Conservation (phyloP, 2,797 vertebrate genomes). For the Myiothlypis coronata region DNA sequence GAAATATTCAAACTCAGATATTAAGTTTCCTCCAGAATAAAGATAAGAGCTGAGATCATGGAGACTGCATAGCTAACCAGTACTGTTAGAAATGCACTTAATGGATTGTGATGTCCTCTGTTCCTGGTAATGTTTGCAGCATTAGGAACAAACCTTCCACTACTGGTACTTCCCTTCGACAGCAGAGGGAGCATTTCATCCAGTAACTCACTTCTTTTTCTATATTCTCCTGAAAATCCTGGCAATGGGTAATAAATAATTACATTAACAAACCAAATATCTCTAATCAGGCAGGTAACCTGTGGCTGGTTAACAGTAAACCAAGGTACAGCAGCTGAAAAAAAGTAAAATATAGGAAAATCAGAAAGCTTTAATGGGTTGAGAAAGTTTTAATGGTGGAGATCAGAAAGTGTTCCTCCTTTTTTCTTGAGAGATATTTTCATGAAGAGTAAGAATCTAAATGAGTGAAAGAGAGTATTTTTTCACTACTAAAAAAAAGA, state of each 20-base stretch:
- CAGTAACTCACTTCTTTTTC: background rate
- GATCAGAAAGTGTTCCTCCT: background rate
- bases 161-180: background rate
- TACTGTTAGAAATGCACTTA: background rate
- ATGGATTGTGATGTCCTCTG: background rate
- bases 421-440: background rate
- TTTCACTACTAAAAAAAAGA: background rate
- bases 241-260: background rate
- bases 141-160: background rate
- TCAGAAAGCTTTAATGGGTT: background rate
- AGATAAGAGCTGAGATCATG: background rate
- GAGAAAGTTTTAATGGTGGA: background rate
- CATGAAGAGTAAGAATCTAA: background rate
- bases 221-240: background rate
- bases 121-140: background rate
- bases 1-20: background rate
- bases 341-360: background rate
- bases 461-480: background rate
- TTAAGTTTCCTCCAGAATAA: background rate
- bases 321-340: background rate
- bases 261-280: background rate
- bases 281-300: background rate
- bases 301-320: background rate
- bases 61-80: background rate
- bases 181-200: conserved; percentile 42